Evolutionary conservation across 2,888 invertebrate species (phyloP).

Genomic region (Lacanobia oleracea): DNA sequence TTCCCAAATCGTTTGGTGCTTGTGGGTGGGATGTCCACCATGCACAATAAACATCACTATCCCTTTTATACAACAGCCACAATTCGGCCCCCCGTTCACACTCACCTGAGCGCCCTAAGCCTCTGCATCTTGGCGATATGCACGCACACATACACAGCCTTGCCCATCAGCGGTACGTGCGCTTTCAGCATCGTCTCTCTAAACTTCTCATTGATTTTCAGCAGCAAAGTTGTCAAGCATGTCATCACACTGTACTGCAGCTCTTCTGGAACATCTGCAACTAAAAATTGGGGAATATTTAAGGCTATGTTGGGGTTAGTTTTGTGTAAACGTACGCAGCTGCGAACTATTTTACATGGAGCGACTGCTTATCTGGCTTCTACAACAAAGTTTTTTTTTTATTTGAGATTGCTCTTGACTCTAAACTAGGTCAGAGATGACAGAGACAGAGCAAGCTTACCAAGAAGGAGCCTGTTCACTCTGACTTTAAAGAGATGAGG

Average conservation of each 20-base stretch:
- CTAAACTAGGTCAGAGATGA: no score
- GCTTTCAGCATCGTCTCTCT: conserved; percentile 90
- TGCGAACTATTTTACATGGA: no score
- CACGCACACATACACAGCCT: conserved; percentile 92
- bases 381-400: no score
- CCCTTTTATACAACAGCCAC: background rate
- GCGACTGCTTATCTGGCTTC: no score
- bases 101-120: conserved; percentile 91
- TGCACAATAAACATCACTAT: background rate
- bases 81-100: background rate
- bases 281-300: conserved; percentile 74
- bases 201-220: conserved; percentile 86
- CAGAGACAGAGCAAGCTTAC: no score
- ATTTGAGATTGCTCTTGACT: no score
- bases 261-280: conserved; percentile 91
- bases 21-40: no score
- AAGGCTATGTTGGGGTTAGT: background rate
- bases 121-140: conserved; percentile 93
- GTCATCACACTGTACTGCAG: conserved; percentile 91
- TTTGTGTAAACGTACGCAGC: no score
- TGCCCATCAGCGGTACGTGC: conserved; percentile 91
- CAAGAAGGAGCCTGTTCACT: no score
- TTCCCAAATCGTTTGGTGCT: no score
- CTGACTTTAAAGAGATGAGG: no score
- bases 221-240: conserved; percentile 88